A percentile compares a stretch with the other conserved stretches of the same genome.
phyloP scores from a whole-genome alignment of 2,113 vertebrate genomes.

The Ceratotherium simum region DNA sequence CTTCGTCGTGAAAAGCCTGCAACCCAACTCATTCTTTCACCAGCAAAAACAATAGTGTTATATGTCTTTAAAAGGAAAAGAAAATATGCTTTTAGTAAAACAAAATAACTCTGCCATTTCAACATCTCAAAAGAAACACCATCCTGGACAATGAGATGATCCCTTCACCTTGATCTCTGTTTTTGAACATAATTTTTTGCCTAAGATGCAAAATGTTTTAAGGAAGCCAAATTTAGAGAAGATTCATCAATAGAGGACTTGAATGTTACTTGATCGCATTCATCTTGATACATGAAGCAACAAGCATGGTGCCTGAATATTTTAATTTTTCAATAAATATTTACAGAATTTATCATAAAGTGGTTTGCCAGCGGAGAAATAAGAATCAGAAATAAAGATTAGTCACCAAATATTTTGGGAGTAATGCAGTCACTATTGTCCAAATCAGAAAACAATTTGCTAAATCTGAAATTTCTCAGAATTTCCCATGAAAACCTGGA shows the following conservation, averaged over 20 bases:
- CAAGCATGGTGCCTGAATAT: background rate
- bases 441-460: conserved; percentile 4
- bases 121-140: conserved; percentile 8
- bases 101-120: conserved; percentile 49
- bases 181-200: background rate
- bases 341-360: conserved; percentile 38
- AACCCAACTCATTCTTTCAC: conserved; percentile 39
- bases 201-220: background rate
- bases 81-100: background rate
- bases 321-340: conserved; percentile 42
- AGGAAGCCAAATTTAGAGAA: conserved; percentile 44
- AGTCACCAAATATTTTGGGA: background rate
- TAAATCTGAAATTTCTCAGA: conserved; percentile 21
- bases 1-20: conserved; percentile 55
- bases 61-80: conserved; percentile 62
- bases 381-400: background rate
- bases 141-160: background rate
- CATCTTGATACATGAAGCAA: background rate
- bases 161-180: background rate
- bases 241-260: background rate
- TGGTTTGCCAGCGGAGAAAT: background rate
- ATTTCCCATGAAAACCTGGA: conserved; percentile 7
- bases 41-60: background rate
- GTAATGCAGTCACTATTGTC: background rate
- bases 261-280: background rate